Percentiles rank a stretch among this genome's conserved stretches.
phyloP scores from a whole-genome alignment of 2,797 vertebrate genomes.

The Hypotaenidia philippensis region DNA sequence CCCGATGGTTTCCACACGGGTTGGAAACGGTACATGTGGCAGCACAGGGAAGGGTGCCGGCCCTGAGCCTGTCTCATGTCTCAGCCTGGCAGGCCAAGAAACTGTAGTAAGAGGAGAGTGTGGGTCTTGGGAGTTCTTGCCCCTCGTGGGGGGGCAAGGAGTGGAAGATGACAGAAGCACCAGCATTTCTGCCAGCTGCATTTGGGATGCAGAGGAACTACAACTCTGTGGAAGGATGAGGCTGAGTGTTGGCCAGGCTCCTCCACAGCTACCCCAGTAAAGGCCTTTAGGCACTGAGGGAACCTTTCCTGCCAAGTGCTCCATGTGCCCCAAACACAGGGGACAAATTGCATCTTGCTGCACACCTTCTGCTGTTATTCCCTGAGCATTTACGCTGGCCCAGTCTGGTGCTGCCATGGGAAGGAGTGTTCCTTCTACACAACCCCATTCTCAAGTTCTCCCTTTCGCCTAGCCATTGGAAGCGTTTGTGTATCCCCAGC shows the following conservation, averaged over 20 bases:
- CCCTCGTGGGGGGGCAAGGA: accelerated
- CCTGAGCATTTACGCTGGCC: neutral
- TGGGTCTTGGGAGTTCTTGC: neutral
- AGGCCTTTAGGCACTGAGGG: accelerated
- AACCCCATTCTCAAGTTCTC: accelerated
- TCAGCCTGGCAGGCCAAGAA: neutral
- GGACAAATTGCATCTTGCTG: neutral
- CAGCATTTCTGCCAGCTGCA: accelerated
- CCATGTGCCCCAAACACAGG: accelerated
- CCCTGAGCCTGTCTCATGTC: neutral
- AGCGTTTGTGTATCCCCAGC: neutral
- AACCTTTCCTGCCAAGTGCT: neutral
- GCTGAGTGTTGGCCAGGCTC: accelerated
- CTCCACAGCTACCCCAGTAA: neutral
- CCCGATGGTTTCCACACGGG: accelerated
- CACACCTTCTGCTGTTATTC: neutral
- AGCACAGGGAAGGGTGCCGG: neutral
- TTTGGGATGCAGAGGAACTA: neutral
- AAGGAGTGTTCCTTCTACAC: neutral
- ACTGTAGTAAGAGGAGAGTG: neutral
- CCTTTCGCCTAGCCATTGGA: neutral
- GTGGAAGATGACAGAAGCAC: neutral
- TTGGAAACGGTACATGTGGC: neutral
- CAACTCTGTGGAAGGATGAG: accelerated
- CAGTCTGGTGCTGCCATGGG: accelerated